These are phyloP conservation scores for Venturia canescens DNA, from an alignment of 1,140 invertebrate species.

Conservation along the genomic window DNA sequence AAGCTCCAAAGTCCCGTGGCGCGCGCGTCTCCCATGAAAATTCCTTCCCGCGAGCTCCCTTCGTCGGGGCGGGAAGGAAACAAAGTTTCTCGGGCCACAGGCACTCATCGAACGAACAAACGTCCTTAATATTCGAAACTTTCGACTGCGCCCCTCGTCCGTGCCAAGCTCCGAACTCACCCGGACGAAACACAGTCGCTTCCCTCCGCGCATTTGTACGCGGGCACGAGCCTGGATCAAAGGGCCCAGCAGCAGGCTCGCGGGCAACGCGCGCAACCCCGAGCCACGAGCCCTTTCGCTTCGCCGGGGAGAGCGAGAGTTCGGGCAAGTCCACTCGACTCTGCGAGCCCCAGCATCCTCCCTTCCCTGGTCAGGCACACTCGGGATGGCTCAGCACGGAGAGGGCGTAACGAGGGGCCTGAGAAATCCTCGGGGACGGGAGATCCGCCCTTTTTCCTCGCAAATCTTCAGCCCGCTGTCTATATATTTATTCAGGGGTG, in stretches of 20 bases:
- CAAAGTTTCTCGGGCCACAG: no score
- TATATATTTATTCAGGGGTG: background rate
- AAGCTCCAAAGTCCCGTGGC: no score
- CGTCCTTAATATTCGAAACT: no score
- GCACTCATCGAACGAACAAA: no score
- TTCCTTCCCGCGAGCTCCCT: no score
- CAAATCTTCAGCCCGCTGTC: background rate
- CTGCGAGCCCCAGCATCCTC: conserved; percentile 5
- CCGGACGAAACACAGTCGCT: no score
- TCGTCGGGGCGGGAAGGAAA: no score
- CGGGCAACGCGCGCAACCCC: conserved; percentile 6
- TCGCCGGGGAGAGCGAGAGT: background rate
- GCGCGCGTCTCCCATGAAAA: no score
- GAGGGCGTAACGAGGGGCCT: background rate
- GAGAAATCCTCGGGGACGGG: background rate
- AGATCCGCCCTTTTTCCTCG: background rate
- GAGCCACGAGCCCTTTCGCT: background rate
- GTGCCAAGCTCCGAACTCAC: no score
- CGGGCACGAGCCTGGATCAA: background rate
- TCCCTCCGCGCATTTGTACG: no score
- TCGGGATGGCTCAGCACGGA: background rate
- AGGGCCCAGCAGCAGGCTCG: background rate
- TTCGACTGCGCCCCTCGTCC: no score
- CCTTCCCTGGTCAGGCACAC: background rate
- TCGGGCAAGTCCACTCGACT: background rate